Evolutionary conservation across 2,888 invertebrate genomes (phyloP).

Genomic region (Agriopis leucophaearia): DNA sequence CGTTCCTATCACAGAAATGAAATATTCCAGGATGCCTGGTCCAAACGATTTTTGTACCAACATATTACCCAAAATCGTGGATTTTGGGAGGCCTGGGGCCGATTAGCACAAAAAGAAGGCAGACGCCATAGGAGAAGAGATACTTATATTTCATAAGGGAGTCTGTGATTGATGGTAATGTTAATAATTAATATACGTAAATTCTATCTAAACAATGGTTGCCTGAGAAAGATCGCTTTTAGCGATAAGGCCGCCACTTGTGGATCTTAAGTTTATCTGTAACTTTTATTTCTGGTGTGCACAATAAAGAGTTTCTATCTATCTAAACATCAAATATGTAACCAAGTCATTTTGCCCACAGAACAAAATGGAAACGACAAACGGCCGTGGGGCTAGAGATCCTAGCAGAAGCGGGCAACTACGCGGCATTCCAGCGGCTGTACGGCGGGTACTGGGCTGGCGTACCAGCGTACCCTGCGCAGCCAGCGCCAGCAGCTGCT

Average conservation of each 20-base stretch:
- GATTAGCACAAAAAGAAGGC: neutral
- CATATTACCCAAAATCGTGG: no score
- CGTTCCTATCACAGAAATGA: no score
- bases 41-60: no score
- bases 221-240: no score
- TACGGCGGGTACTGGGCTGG: slow-evolving; percentile 93
- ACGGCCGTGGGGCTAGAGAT: slow-evolving; percentile 99
- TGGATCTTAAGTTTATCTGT: no score
- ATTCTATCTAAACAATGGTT: no score
- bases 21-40: no score
- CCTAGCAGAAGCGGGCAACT: slow-evolving; percentile 98
- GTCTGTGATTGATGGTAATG: neutral
- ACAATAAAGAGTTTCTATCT: no score
- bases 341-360: slow-evolving; percentile 68
- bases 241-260: no score
- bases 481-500: slow-evolving; percentile 89
- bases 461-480: slow-evolving; percentile 89
- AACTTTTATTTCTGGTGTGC: no score
- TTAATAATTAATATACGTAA: no score
- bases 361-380: slow-evolving; percentile 99
- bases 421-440: slow-evolving; percentile 98
- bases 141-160: neutral
- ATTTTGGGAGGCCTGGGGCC: no score
- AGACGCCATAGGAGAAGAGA: neutral
- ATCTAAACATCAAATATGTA: neutral